phyloP scores from a whole-genome alignment of 2,888 invertebrate genomes.

The Brenthis hecate region DNA sequence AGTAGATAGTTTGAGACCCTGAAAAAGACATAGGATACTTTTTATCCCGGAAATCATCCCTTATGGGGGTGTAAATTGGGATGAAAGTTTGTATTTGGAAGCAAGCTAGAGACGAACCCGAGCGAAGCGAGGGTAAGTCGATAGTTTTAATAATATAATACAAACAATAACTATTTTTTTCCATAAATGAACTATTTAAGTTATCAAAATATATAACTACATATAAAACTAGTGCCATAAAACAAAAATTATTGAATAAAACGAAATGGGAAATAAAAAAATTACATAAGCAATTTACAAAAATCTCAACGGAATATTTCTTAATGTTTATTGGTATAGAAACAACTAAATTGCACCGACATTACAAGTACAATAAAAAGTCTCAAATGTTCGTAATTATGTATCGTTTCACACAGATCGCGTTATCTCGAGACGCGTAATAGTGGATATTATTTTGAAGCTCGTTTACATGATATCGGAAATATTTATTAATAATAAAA shows the following conservation, averaged over 20 bases:
- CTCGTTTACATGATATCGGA: slow-evolving; percentile 21
- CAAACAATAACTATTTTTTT: no score
- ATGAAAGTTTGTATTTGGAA: no score
- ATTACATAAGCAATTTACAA: slow-evolving; percentile 11
- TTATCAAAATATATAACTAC: no score
- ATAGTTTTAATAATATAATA: no score
- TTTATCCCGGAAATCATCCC: no score
- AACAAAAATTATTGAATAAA: slow-evolving; percentile 3
- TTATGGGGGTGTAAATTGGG: no score
- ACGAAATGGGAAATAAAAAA: slow-evolving; percentile 12
- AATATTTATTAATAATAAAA: neutral
- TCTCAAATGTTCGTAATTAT: slow-evolving; percentile 35
- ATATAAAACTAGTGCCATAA: neutral
- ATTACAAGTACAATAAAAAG: slow-evolving; percentile 33
- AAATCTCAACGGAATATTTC: slow-evolving; percentile 17
- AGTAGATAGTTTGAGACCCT: no score
- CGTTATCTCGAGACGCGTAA: slow-evolving; percentile 29
- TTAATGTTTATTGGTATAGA: slow-evolving; percentile 28
- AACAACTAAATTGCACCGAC: slow-evolving; percentile 32
- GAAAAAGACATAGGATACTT: no score
- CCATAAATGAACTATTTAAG: no score
- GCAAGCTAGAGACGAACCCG: no score
- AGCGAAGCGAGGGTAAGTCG: no score
- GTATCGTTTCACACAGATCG: slow-evolving; percentile 38
- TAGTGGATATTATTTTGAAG: slow-evolving; percentile 23